Evolutionary conservation across 37 sponge, comb jelly and placozoan species (phyloP).

Genomic region (Aphrocallistes beatrix): DNA sequence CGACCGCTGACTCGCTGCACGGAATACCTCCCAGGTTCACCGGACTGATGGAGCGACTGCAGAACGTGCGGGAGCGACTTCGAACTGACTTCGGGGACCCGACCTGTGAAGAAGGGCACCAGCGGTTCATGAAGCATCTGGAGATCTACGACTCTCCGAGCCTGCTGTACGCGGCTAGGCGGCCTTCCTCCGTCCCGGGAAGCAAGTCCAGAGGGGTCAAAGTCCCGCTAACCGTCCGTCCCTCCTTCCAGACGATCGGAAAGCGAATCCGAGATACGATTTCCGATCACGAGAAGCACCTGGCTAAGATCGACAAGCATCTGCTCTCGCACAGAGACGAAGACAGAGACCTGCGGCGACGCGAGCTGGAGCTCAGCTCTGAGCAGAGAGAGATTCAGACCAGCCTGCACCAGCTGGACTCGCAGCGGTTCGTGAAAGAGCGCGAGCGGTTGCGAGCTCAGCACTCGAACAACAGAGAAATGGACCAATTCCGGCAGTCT

Average conservation of each 20-base stretch:
- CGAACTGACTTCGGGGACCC: not conserved
- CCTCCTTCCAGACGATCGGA: not conserved
- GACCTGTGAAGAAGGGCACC: not conserved
- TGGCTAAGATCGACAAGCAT: not conserved
- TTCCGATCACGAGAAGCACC: not conserved
- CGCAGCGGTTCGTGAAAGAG: not conserved
- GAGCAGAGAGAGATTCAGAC: slow-evolving; percentile 5
- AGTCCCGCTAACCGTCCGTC: not conserved
- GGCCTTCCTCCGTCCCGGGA: not conserved
- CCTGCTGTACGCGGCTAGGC: not conserved
- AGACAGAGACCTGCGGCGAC: not conserved
- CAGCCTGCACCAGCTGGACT: not conserved
- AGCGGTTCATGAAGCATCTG: not conserved
- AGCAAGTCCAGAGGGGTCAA: not conserved
- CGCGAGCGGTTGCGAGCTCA: not conserved
- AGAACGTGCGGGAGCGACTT: not conserved
- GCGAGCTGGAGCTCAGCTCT: not conserved
- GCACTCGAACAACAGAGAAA: not conserved
- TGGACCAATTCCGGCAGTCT: not conserved
- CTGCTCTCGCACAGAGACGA: not conserved
- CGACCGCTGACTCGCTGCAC: not conserved
- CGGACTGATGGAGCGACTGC: not conserved
- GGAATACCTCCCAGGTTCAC: not conserved
- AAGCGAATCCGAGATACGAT: not conserved
- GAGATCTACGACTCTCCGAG: not conserved